These are phyloP conservation scores for Ochropleura plecta DNA, from an alignment of 2,888 invertebrate species.

Conservation along the genomic window DNA sequence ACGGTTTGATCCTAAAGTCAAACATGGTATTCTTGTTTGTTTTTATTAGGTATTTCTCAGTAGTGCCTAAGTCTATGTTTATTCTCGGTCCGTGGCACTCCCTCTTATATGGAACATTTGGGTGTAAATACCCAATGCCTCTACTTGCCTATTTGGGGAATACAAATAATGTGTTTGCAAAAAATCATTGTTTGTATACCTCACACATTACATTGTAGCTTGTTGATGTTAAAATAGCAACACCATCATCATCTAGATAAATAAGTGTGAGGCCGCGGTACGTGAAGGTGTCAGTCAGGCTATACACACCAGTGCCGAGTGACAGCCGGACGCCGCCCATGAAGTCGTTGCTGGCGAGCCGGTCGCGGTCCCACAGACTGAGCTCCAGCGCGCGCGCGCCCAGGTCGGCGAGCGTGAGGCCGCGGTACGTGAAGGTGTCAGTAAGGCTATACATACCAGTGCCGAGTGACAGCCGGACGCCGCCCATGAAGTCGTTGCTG, in stretches of 20 bases:
- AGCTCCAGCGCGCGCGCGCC: constrained; percentile 96
- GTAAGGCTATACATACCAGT: constrained; percentile 91
- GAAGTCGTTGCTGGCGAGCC: constrained; percentile 98
- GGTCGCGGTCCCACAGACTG: constrained; percentile 98
- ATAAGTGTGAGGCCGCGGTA: neutral
- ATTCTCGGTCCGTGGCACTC: neutral
- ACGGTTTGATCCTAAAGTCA: neutral
- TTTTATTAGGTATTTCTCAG: neutral
- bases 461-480: constrained; percentile 96
- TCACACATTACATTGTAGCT: too few species aligned
- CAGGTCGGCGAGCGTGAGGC: constrained; percentile 92
- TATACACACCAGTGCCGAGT: constrained; percentile 94
- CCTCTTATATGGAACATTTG: neutral
- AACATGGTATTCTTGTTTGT: neutral
- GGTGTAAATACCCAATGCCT: neutral
- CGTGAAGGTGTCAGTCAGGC: neutral
- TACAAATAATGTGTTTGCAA: neutral
- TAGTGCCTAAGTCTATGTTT: neutral
- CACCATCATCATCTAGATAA: too few species aligned
- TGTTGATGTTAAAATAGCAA: too few species aligned
- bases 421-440: neutral
- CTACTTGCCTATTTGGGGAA: neutral
- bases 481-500: constrained; percentile 98
- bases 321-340: constrained; percentile 98
- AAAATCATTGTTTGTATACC: too few species aligned